Conservation (phyloP, 35 echinoderm and acorn worm species). For the Amphiura filiformis region DNA sequence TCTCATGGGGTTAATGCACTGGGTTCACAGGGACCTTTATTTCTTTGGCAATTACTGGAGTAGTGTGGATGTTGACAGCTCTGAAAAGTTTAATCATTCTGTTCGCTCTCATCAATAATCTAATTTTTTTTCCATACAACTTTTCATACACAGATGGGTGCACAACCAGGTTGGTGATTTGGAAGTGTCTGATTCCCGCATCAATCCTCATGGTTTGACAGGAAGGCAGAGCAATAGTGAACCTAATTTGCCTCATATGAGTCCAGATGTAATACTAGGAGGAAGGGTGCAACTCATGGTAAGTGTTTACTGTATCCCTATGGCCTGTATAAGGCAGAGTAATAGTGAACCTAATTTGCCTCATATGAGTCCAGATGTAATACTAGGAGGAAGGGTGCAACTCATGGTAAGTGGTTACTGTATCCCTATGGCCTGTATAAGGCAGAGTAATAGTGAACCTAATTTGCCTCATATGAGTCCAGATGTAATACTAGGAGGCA, state of each 20-base stretch:
- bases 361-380: slow-evolving; percentile 76
- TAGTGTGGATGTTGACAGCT: no score
- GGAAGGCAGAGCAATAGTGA: slow-evolving; percentile 81
- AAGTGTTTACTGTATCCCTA: slow-evolving; percentile 1
- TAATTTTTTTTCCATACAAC: no score
- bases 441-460: slow-evolving; percentile 82
- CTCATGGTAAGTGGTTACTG: slow-evolving; percentile 69
- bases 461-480: slow-evolving; percentile 87
- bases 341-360: slow-evolving; percentile 91
- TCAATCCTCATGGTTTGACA: slow-evolving; percentile 16
- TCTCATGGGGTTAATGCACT: no score
- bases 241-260: slow-evolving; percentile 83
- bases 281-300: slow-evolving; percentile 84
- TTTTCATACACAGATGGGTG: slow-evolving; percentile 85
- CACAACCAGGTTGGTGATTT: slow-evolving; percentile 24
- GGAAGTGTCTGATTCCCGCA: neutral
- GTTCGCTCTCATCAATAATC: no score
- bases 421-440: neutral
- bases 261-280: slow-evolving; percentile 78
- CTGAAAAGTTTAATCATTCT: no score
- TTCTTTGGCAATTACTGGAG: no score
- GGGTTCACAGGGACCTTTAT: no score
- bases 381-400: slow-evolving; percentile 76
- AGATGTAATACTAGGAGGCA: slow-evolving; percentile 76
- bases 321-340: slow-evolving; percentile 21